Percentiles rank a stretch among this genome's conserved stretches.
phyloP scores from a whole-genome alignment of 2,888 invertebrate genomes.

The Patella caerulea region DNA sequence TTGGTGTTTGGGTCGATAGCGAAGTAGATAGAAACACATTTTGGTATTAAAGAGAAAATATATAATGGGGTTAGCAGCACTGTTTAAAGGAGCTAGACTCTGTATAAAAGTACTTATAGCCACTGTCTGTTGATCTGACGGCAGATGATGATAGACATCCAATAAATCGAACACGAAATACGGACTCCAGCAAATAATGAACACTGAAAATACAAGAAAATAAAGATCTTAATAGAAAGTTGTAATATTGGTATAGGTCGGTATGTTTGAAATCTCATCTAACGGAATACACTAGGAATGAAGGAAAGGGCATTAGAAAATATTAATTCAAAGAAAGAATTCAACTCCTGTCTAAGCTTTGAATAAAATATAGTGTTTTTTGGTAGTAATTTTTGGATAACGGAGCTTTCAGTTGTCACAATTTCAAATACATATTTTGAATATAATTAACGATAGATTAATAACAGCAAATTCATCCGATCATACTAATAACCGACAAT shows the following conservation, averaged over 20 bases:
- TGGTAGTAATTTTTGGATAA: too few relatives aligned
- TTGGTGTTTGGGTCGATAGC: constrained; percentile 30
- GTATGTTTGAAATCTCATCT: too few relatives aligned
- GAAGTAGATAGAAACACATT: constrained; percentile 79
- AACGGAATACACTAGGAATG: background rate
- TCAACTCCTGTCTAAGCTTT: too few relatives aligned
- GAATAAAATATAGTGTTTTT: too few relatives aligned
- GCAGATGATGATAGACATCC: constrained; percentile 80
- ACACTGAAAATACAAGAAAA: constrained; percentile 78
- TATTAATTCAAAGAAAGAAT: too few relatives aligned
- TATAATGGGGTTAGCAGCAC: constrained; percentile 93
- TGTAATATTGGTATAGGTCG: too few relatives aligned
- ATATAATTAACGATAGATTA: too few relatives aligned
- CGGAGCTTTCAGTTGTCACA: too few relatives aligned
- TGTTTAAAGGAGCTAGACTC: constrained; percentile 91
- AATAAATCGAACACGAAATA: constrained; percentile 93
- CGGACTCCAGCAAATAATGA: constrained; percentile 95
- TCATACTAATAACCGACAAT: too few relatives aligned
- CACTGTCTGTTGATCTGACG: constrained; percentile 83
- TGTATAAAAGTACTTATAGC: constrained; percentile 92
- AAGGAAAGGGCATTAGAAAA: too few relatives aligned
- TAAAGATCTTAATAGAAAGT: background rate
- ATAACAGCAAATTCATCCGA: too few relatives aligned
- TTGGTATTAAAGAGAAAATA: constrained; percentile 93
- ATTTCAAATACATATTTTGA: too few relatives aligned